Conservation (phyloP, 2,797 vertebrate species). For the Typhlichthys subterraneus region DNA sequence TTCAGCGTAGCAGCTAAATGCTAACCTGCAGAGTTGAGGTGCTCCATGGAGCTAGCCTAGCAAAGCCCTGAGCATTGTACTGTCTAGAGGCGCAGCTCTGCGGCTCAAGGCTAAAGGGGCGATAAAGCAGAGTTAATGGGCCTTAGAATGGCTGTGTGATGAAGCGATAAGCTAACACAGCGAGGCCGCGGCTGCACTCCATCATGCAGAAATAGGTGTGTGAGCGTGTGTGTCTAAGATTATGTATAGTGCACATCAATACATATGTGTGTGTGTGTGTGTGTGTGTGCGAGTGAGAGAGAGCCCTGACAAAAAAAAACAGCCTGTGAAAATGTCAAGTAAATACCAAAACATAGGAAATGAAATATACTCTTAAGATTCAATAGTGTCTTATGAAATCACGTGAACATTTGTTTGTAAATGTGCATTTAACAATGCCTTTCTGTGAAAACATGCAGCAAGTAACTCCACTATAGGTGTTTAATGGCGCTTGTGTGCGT, state of each 20-base stretch:
- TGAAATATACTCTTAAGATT: neutral
- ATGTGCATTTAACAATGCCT: neutral
- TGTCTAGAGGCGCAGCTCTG: conserved; percentile 59
- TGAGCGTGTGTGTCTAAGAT: conserved; percentile 11
- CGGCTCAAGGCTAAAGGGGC: conserved; percentile 73
- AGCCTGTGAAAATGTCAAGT: neutral
- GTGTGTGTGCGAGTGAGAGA: neutral
- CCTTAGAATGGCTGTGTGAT: conserved; percentile 69
- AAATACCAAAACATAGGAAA: neutral
- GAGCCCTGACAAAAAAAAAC: neutral
- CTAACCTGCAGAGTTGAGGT: conserved; percentile 52
- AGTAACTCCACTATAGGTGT: no score
- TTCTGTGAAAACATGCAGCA: neutral
- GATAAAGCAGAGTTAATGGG: conserved; percentile 76
- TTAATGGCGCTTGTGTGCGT: neutral
- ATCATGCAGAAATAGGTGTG: conserved; percentile 40
- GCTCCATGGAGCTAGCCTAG: conserved; percentile 58
- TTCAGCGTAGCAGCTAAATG: conserved; percentile 52
- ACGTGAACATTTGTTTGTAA: no score
- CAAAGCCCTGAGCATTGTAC: conserved; percentile 31
- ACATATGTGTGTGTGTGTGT: neutral
- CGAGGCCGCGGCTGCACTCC: conserved; percentile 55
- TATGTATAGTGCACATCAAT: conserved; percentile 1
- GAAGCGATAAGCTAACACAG: conserved; percentile 65
- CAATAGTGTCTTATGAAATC: neutral